phyloP scores from a whole-genome alignment of 2,888 invertebrate species.

The Hanleya hanleyi region DNA sequence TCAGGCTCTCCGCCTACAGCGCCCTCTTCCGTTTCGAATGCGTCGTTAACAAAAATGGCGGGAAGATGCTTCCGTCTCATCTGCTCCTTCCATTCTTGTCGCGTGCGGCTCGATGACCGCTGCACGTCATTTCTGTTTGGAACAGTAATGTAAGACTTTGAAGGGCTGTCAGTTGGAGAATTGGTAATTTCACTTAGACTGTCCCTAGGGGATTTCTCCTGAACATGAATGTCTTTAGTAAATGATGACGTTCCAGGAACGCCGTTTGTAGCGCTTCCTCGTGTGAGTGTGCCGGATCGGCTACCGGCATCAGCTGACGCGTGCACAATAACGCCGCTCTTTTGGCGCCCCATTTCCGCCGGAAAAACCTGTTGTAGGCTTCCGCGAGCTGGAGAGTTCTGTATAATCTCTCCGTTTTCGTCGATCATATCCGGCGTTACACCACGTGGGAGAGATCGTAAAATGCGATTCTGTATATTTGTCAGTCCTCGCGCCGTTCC shows the following conservation, averaged over 20 bases:
- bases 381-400: background rate
- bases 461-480: background rate
- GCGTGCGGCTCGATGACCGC: constrained; percentile 40
- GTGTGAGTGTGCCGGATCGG: too few relatives aligned
- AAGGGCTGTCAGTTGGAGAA: too few relatives aligned
- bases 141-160: too few relatives aligned
- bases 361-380: background rate
- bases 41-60: constrained; percentile 56
- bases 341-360: background rate
- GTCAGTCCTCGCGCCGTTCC: constrained; percentile 28
- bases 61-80: constrained; percentile 61
- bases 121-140: background rate
- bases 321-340: background rate
- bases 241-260: too few relatives aligned
- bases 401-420: background rate
- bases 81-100: constrained; percentile 56
- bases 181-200: too few relatives aligned
- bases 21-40: constrained; percentile 42
- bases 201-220: too few relatives aligned
- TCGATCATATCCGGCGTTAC: background rate
- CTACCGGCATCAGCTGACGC: background rate
- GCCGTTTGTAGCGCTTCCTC: too few relatives aligned
- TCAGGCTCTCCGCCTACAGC: background rate
- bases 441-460: background rate
- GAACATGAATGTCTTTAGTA: too few relatives aligned